Evolutionary conservation across 2,113 vertebrate species (phyloP).

Genomic region (Elanus axillaris): DNA sequence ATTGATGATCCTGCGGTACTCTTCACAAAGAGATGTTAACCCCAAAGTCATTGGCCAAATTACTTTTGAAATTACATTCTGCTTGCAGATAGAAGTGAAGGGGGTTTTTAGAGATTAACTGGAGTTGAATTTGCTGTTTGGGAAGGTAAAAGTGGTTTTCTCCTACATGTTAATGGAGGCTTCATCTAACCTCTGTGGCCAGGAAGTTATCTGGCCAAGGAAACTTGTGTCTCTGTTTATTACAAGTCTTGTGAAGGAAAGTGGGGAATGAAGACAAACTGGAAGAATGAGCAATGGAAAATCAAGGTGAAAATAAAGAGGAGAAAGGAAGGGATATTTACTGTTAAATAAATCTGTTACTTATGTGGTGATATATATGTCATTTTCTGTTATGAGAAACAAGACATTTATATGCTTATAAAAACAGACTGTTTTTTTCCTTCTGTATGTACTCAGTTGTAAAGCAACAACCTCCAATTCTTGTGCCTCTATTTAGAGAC

Average conservation of each 20-base stretch:
- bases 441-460: fast-evolving
- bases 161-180: background rate
- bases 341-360: background rate
- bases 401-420: background rate
- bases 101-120: background rate
- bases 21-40: background rate
- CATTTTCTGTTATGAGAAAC: background rate
- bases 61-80: background rate
- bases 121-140: background rate
- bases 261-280: background rate
- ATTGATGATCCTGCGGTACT: background rate
- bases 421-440: background rate
- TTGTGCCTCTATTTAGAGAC: background rate
- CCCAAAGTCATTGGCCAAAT: background rate
- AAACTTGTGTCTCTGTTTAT: background rate
- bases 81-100: background rate
- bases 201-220: background rate
- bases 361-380: background rate
- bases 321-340: background rate
- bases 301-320: background rate
- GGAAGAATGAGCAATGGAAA: background rate
- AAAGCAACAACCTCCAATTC: background rate
- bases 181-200: background rate
- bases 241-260: background rate
- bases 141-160: background rate